Base-by-base conservation (phyloP, 2,113 vertebrate species). In the Dicerorhinus sumatrensis region DNA sequence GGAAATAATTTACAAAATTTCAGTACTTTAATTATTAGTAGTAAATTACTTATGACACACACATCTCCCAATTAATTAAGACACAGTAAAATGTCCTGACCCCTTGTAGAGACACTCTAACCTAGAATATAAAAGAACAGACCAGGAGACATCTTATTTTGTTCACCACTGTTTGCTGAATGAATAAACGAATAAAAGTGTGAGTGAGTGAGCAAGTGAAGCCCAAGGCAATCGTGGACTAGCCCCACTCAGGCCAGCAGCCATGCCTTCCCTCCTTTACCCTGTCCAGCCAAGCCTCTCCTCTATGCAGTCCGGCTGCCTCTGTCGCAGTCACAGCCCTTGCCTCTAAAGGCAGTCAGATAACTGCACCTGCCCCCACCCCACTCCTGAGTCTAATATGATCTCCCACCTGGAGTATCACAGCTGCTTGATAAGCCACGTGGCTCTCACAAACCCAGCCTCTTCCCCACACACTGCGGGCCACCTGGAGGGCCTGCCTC, bases 1-100 rank as follows among this genome's bases (percentile, higher is more conserved):
- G 23, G 56, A 95, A 94, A 95, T 69, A 54, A 77, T 72, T 95
- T 83, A 84, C 17, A 76, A 67, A 62, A 89, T n/a, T 58, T 85
- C 20, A 91, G 48, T 20, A 77, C n/a, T 83, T 72, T 82, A 67
- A 89, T 60, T 48, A 89, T 72, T 75, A 96, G 62, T 42, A 80
- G 56, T 29, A 87, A 91, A 42, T 82, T 91, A 80, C 11, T 92
- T 90, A 91, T 11, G 36, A 89, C 12, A 65, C 29, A 91, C 2
- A 67, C 14, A 54, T 9, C 29, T 92, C 65, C 46, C 80, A 96
- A 76, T 76, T 86, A 85, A 54, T 62, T 36, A 87, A 92, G 60
- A 94, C 18, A 93, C 5, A 65, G n/a, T 63, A 33, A 90, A 82
- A n/a, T 62, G 36, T 77, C 48, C 27, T 42, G 77, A 82, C 6